Base-by-base conservation (phyloP, 35 echinoderm and acorn worm genomes). In the Heliocidaris erythrogramma region DNA sequence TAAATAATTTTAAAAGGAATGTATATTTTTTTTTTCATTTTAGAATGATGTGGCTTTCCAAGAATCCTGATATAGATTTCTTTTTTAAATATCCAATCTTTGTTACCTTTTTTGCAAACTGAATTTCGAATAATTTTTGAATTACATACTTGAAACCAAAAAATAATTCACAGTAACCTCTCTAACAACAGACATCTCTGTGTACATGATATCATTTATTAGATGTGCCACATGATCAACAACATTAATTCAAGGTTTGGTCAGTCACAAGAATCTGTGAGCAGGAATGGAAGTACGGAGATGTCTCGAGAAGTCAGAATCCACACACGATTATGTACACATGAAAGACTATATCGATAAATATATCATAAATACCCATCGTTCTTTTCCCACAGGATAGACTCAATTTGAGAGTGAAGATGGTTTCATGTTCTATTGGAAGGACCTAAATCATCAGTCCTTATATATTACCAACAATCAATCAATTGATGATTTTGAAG, bases 201-300 rank as follows among this genome's bases (percentile, higher is more conserved):
- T 48, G 87, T 89, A 89, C 87, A 89, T 89, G 87, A 48, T 89
- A 89, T 78, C 27, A 78, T 89, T 89, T 89, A 89, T 89, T 89
- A 89, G 32, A 89, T 47, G 87, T 89, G 87, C 87, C 47, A 89
- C 31, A 89, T 47, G 18, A 47, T 48, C 42, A 42, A 32, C 17
- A 14, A 69, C 16, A 17, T 14, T 88, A 13, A 88, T 32, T 88
- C 27, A 31, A 88, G 29, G 87, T 32, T 89, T 89, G 87, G 16
- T 89, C 31, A 17, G 87, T 89, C 85, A 87, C 85, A 87, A 87
- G 29, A 87, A 60, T 60, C 7, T 87, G 32, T 32, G 5, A 89
- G 47, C 14, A 32, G 87, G 24, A 89, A 89, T 89, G 87, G 87
- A 89, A 89, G 87, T 89, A 89, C 87, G 47, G 47, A 89, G 87